Percentiles rank a stretch among this genome's conserved stretches.
phyloP scores from a whole-genome alignment of 2,113 vertebrate genomes.

The Sterna hirundo region DNA sequence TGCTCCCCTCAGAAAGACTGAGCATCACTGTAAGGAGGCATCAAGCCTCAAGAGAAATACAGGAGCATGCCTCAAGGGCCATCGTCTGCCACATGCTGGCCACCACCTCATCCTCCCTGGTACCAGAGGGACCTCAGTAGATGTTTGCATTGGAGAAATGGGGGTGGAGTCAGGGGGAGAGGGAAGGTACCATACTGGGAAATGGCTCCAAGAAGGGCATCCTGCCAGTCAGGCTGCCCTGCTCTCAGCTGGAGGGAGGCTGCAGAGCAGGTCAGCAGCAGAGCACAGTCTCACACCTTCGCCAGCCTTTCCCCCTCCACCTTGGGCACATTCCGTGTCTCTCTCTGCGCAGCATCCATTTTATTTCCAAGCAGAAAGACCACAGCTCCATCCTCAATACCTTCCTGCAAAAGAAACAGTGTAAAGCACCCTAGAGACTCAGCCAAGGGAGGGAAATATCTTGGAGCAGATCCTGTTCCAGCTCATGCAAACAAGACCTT shows the following conservation, averaged over 20 bases:
- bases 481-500: neutral
- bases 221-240: neutral
- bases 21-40: neutral
- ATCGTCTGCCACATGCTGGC: neutral
- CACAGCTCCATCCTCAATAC: constrained; percentile 74
- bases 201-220: neutral
- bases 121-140: neutral
- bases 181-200: neutral
- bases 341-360: constrained; percentile 59
- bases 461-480: neutral
- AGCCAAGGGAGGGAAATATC: neutral
- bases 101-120: neutral
- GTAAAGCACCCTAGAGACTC: neutral
- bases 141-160: neutral
- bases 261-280: neutral
- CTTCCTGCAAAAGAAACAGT: constrained; percentile 69
- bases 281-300: constrained; percentile 58
- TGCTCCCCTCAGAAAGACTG: neutral
- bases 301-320: constrained; percentile 78
- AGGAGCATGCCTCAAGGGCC: neutral
- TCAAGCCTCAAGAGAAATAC: neutral
- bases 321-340: constrained; percentile 57
- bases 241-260: neutral
- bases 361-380: constrained; percentile 86
- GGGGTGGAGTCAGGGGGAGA: neutral